phyloP scores from a whole-genome alignment of 2,797 vertebrate genomes.

The Nasua narica region DNA sequence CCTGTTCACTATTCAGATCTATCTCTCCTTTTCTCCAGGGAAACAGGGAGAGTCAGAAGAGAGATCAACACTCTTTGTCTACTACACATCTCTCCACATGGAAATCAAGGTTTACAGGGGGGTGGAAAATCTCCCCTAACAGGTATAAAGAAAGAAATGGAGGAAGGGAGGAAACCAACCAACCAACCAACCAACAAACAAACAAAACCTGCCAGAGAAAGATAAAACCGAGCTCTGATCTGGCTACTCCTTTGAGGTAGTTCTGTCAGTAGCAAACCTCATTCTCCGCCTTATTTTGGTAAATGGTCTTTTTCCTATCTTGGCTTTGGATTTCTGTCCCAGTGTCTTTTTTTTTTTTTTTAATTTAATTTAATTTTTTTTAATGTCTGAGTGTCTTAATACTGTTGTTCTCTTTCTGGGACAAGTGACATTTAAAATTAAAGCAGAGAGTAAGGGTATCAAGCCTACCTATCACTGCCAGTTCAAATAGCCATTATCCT shows the following conservation, averaged over 20 bases:
- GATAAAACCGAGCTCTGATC: not conserved
- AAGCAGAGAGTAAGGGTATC: not conserved
- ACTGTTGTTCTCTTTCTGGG: not conserved
- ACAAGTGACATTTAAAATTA: slow-evolving; percentile 23
- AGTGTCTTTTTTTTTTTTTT: not conserved
- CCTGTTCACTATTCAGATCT: not conserved
- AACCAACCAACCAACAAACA: too few species aligned
- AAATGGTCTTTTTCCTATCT: not conserved
- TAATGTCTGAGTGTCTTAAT: not conserved
- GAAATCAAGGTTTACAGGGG: not conserved
- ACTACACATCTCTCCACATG: not conserved
- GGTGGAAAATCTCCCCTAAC: not conserved
- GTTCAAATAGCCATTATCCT: not conserved
- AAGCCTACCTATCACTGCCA: not conserved
- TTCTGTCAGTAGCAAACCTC: not conserved
- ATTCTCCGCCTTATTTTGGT: not conserved
- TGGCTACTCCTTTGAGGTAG: not conserved
- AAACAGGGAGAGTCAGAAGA: not conserved
- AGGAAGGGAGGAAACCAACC: not conserved
- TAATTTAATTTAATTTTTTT: too few species aligned
- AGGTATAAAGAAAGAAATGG: not conserved
- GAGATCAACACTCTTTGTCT: not conserved
- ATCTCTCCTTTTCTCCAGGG: not conserved
- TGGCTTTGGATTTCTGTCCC: not conserved
- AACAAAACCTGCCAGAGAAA: not conserved